Base-by-base conservation (phyloP, 1,140 invertebrate genomes). In the Yoshiicerus persimilis region DNA sequence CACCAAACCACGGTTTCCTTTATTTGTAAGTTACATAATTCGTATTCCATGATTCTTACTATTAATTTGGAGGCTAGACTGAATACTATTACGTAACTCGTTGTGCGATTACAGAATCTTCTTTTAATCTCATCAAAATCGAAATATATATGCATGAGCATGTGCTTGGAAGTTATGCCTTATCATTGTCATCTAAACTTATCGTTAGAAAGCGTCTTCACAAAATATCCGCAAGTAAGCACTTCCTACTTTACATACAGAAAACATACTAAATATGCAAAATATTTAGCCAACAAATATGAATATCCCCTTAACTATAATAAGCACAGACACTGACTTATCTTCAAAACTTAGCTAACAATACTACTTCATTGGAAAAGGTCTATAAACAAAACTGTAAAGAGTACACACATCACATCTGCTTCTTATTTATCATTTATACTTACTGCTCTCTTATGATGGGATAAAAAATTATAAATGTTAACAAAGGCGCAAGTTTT, bases 91-190 rank as follows among this genome's bases (percentile, higher is more conserved):
- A 64, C 27, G 41, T n/a, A 80, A 80, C 38, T 80, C 32, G 32
- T 80, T 80, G n/a, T 34, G 30, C 20, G 75, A 80, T 80, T 30
- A 80, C 75, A 80, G 38, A 34, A 80, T 80, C 32, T 34, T 75
- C 3, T 75, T 75, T 75, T 80, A 80, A 80, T 80, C 75, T 80
- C 66, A 34, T n/a, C 10, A 80, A 80, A 80, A 80, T 80, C 75
- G 20, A 80, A 80, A 80, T 80, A 80, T n/a, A 36, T 23, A 80
- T 80, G 75, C 75, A 80, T 34, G 32, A 80, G 75, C 75, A 80
- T 80, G 75, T 80, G 32, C 75, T 30, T 70, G 25, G 16, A 27
- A 30, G 66, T 30, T 70, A 70, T 70, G 66, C 30, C 66, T 56
- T 56, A 56, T 56, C 47, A 56, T 56, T 30, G 30, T 30, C 66